phyloP scores from a whole-genome alignment of 2,888 invertebrate species.

The Napeogenes inachia region DNA sequence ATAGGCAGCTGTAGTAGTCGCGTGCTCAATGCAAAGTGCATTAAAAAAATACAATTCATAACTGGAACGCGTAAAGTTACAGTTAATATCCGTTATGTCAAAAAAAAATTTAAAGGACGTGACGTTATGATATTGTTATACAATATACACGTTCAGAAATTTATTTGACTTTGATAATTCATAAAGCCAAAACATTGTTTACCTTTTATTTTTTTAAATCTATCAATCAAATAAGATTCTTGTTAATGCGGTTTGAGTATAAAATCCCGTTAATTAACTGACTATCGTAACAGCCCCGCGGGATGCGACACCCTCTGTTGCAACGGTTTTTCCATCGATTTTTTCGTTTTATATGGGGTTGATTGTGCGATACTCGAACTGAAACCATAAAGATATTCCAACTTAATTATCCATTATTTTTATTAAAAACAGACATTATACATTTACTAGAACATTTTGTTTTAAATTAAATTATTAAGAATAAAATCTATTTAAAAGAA shows the following conservation, averaged over 20 bases:
- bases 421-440: no score
- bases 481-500: no score
- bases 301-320: constrained; percentile 10
- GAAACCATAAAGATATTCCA: no score
- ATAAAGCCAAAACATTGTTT: no score
- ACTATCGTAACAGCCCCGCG: constrained; percentile 8
- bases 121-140: no score
- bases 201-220: neutral
- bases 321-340: constrained; percentile 26
- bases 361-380: constrained; percentile 12
- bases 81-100: neutral
- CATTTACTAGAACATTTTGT: no score
- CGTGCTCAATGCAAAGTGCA: constrained; percentile 25
- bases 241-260: no score
- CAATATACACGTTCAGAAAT: no score
- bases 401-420: no score
- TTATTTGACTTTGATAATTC: no score
- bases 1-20: constrained; percentile 15
- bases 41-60: neutral
- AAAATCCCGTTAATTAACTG: constrained; percentile 6
- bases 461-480: no score
- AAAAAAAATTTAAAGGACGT: neutral
- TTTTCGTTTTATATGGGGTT: constrained; percentile 9
- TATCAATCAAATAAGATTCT: no score
- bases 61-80: neutral